A percentile compares a stretch with the other conserved stretches of the same genome.
These are phyloP conservation scores for Brachionichthys hirsutus DNA, from an alignment of 2,113 vertebrate species.

Conservation along the genomic window DNA sequence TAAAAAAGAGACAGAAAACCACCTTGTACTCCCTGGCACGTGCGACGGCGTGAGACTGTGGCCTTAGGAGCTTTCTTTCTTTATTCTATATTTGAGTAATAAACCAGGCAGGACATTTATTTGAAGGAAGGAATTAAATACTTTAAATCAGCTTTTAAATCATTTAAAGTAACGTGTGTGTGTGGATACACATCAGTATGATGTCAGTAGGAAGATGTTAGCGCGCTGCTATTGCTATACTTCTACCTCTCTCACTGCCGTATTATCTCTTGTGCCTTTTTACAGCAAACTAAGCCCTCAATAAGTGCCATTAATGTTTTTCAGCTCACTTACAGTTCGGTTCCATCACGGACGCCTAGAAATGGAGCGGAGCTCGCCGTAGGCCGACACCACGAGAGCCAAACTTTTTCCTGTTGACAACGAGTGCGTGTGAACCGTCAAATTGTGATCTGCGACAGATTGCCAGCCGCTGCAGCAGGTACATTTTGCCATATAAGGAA, in stretches of 20 bases:
- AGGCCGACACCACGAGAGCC: slow-evolving; percentile 16
- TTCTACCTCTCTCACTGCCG: slow-evolving; percentile 21
- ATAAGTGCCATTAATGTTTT: background rate
- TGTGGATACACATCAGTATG: too few relatives aligned
- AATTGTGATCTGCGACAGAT: slow-evolving; percentile 76
- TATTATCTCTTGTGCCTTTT: slow-evolving; percentile 32
- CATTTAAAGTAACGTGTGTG: too few relatives aligned
- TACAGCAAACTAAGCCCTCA: slow-evolving; percentile 12
- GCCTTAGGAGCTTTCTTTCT: too few relatives aligned
- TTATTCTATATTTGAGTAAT: too few relatives aligned
- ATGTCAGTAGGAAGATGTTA: slow-evolving; percentile 61
- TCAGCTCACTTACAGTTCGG: background rate
- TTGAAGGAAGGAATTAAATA: too few relatives aligned
- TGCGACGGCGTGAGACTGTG: too few relatives aligned
- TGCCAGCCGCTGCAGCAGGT: slow-evolving; percentile 74
- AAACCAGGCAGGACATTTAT: too few relatives aligned
- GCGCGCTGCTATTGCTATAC: slow-evolving; percentile 64
- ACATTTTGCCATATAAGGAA: slow-evolving; percentile 67
- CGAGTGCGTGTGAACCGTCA: slow-evolving; percentile 65
- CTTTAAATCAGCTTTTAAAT: too few relatives aligned
- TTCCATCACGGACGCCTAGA: background rate
- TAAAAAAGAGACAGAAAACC: too few relatives aligned
- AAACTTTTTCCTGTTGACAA: slow-evolving; percentile 68
- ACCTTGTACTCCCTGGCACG: too few relatives aligned
- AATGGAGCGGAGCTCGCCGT: background rate